Percentiles rank a stretch among this genome's conserved stretches.
phyloP scores from a whole-genome alignment of 2,888 invertebrate species.

The Tribolium freemani region DNA sequence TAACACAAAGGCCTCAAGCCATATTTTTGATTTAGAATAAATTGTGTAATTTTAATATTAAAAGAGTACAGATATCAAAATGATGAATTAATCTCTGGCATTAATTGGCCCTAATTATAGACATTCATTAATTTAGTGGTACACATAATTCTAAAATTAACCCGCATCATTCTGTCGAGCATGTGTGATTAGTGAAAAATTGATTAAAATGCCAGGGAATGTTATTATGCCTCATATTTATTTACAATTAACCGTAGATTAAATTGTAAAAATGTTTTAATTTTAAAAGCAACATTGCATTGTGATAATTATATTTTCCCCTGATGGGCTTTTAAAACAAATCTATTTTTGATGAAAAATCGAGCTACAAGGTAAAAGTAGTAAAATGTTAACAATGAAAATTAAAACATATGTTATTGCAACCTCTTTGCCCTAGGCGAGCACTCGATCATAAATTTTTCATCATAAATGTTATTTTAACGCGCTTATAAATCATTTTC shows the following conservation, averaged over 20 bases:
- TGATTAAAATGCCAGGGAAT: background rate
- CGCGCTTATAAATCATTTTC: conserved; percentile 24
- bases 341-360: background rate
- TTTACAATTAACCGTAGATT: background rate
- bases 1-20: background rate
- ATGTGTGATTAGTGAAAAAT: background rate
- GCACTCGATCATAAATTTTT: conserved; percentile 18
- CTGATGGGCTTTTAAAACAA: background rate
- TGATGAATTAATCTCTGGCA: too few relatives aligned
- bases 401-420: conserved; percentile 20
- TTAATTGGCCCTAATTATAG: too few relatives aligned
- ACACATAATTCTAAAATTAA: too few relatives aligned
- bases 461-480: conserved; percentile 26
- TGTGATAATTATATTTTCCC: background rate
- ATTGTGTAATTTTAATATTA: background rate
- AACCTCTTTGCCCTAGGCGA: conserved; percentile 14
- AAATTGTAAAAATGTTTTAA: background rate
- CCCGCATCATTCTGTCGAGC: too few relatives aligned
- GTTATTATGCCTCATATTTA: background rate
- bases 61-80: too few relatives aligned
- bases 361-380: background rate
- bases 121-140: too few relatives aligned
- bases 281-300: background rate
- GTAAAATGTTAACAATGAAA: conserved; percentile 18
- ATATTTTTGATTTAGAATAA: background rate